Evolutionary conservation across 1,140 invertebrate species (phyloP), one percentile per base, ranked within the genome.

Genomic region (Vanessa tameamea): DNA sequence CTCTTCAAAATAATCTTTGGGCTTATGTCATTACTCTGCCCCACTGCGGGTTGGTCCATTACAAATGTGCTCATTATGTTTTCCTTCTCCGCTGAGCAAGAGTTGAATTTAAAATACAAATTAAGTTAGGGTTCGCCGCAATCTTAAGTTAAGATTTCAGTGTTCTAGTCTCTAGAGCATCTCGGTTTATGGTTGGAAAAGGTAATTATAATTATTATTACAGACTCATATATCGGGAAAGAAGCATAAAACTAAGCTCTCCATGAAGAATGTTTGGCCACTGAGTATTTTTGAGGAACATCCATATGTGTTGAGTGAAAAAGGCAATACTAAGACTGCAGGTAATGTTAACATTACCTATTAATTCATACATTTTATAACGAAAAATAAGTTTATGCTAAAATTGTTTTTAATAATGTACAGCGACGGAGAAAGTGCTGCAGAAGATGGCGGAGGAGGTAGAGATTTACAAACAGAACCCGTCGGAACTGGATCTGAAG

Each of bases 211-310:
- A 7, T 69, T 65, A 51, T 26, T 71, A 63, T 67, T 37, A 63
- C 76, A 85, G 81, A 77, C 75, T 16, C 92, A 93, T 72, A 86
- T 93, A 78, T 86, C 87, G 37, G 92, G 92, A 31, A 90, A 89
- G 78, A 92, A 90, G 69, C 92, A 93, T 77, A 92, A 92, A 76
- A 80, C 43, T 43, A 91, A 86, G 79, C 69, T 92, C 64, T n/a
- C 78, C 0, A 64, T 78, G 61, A 81, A 69, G 37, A 83, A 13
- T 43, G 47, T 80, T 16, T 92, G 90, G 90, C 84, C 90, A 0
- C 0, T 47, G 15, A 82, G 64, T 8, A 89, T 92, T 50, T 91
- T 85, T 47, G 78, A 80, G 1, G 76, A 86, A 8, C 88, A 90
- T 72, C 90, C 88, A 7, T 85, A 78, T 69, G 63, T 86, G 5